phyloP scores from a whole-genome alignment of 2,888 invertebrate genomes.

The Ophioninae sp. region DNA sequence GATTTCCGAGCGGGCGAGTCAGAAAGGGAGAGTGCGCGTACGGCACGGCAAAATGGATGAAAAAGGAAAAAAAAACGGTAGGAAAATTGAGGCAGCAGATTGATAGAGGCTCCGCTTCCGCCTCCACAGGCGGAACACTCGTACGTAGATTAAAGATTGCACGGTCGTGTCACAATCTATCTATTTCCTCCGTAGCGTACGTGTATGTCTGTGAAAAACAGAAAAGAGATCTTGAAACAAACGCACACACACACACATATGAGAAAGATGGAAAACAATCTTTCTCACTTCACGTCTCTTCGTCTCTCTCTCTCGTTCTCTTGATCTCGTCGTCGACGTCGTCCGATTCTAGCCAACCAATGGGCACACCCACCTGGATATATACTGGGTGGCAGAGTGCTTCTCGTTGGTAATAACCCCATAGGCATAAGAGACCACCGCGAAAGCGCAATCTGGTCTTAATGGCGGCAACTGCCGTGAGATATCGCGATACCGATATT shows the following conservation, averaged over 20 bases:
- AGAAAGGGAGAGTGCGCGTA: constrained; percentile 1
- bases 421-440: constrained; percentile 74
- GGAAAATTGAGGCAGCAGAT: constrained; percentile 17
- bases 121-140: constrained; percentile 41
- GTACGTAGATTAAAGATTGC: constrained; percentile 38
- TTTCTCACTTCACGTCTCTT: not conserved
- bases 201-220: not conserved
- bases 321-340: constrained; percentile 38
- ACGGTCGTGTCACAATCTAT: constrained; percentile 36
- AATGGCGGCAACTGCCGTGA: constrained; percentile 73
- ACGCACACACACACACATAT: constrained; percentile 11
- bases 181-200: constrained; percentile 22
- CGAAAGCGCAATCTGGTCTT: constrained; percentile 75
- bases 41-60: constrained; percentile 10
- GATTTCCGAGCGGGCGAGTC: constrained; percentile 19
- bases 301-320: constrained; percentile 14
- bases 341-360: constrained; percentile 52
- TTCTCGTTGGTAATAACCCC: constrained; percentile 74
- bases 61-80: not conserved
- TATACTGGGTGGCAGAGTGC: constrained; percentile 71
- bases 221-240: constrained; percentile 23
- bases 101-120: constrained; percentile 9
- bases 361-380: constrained; percentile 73
- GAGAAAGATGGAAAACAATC: constrained; percentile 27
- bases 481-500: constrained; percentile 68